A percentile compares a stretch with the other conserved stretches of the same genome.
Evolutionary conservation across 2,888 invertebrate species (phyloP).

Genomic region (Rhamnusium bicolor): DNA sequence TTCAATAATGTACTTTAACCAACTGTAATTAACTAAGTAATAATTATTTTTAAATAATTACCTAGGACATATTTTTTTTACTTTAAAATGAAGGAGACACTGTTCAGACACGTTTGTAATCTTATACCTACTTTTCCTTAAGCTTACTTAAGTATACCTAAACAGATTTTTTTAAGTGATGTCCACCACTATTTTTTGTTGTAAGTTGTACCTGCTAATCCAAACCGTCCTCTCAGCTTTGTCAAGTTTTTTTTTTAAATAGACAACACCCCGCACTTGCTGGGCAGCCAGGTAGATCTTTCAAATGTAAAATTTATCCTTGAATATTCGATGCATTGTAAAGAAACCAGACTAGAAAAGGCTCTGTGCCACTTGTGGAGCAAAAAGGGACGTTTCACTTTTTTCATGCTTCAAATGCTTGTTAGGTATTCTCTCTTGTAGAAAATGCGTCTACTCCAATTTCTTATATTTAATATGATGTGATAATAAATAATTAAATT

Average conservation of each 20-base stretch:
- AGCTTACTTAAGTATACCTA: not conserved
- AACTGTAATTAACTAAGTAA: no score
- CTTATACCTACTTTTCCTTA: not conserved
- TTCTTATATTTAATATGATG: no score
- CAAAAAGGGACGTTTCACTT: slow-evolving; percentile 4
- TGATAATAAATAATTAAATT: no score
- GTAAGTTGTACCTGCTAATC: slow-evolving; percentile 6
- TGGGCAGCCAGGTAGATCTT: slow-evolving; percentile 17
- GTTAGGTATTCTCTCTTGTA: not conserved
- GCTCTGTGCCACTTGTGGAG: slow-evolving; percentile 4
- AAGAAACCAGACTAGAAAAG: not conserved
- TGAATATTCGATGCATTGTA: not conserved
- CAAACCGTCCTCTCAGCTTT: not conserved
- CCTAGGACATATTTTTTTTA: no score
- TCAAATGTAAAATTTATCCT: slow-evolving; percentile 7
- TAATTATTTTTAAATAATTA: no score
- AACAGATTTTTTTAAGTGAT: not conserved
- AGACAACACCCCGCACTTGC: not conserved
- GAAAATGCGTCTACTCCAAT: no score
- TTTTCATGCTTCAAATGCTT: slow-evolving; percentile 10
- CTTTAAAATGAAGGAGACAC: not conserved
- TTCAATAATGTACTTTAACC: no score
- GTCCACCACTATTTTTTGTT: not conserved
- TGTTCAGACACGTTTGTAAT: not conserved
- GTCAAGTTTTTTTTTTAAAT: not conserved